A percentile compares a stretch with the other conserved stretches of the same genome.
Conservation (phyloP, 30 jellyfish, hydroid and myxozoan species). For the Aurelia sp. region DNA sequence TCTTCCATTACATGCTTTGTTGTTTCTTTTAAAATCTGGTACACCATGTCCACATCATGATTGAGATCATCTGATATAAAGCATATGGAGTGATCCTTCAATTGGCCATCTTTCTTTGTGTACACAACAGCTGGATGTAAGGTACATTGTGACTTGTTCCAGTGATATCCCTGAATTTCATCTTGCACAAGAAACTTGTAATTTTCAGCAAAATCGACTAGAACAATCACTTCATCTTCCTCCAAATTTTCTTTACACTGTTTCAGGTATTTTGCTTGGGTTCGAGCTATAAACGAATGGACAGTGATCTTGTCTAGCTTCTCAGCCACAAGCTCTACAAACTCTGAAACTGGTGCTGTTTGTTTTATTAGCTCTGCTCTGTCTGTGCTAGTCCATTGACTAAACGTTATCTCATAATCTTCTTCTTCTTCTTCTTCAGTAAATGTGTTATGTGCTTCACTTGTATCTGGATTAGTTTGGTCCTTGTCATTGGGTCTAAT, state of each 20-base stretch:
- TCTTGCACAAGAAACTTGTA: conserved; percentile 70
- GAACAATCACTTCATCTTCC: conserved; percentile 48
- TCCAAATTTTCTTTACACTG: conserved; percentile 16
- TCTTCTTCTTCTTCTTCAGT: too few relatives aligned
- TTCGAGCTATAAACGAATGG: conserved; percentile 74
- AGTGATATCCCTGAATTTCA: conserved; percentile 65
- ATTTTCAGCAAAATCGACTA: conserved; percentile 71
- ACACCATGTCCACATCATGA: conserved; percentile 58
- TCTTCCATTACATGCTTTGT: background rate
- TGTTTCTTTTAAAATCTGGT: conserved; percentile 34
- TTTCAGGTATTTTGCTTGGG: conserved; percentile 58
- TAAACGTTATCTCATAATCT: too few relatives aligned
- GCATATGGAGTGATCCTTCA: conserved; percentile 44
- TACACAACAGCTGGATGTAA: conserved; percentile 58
- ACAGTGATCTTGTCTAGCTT: conserved; percentile 59
- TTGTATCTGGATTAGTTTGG: background rate
- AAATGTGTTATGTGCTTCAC: background rate
- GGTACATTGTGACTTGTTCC: conserved; percentile 66
- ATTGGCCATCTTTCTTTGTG: background rate
- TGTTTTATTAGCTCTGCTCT: too few relatives aligned
- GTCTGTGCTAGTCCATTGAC: too few relatives aligned
- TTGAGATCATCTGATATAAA: conserved; percentile 72
- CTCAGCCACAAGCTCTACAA: background rate
- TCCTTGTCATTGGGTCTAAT: background rate
- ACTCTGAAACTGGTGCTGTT: too few relatives aligned